Conservation (phyloP, 2,888 invertebrate genomes). For the Phragmatobia fuliginosa region DNA sequence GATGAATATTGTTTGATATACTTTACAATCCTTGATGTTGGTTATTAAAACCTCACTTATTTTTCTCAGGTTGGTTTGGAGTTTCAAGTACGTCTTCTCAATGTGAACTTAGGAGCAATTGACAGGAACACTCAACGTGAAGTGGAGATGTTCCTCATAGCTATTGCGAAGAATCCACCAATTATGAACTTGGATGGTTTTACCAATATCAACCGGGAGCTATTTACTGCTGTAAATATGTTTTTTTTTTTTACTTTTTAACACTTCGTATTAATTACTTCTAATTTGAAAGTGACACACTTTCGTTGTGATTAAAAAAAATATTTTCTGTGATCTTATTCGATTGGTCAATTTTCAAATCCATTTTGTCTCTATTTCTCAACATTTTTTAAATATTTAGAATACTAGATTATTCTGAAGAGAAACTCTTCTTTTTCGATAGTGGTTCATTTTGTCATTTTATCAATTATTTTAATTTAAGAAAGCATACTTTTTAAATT, state of each 20-base stretch:
- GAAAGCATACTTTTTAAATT: not conserved
- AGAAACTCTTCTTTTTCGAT: too few relatives aligned
- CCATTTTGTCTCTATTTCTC: too few relatives aligned
- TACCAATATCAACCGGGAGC: constrained; percentile 89
- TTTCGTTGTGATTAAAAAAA: not conserved
- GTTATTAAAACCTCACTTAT: not conserved
- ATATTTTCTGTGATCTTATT: not conserved
- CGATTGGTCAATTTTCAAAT: not conserved
- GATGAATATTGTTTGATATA: not conserved
- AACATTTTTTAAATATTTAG: not conserved
- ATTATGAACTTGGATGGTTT: constrained; percentile 92
- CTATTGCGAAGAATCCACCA: constrained; percentile 91
- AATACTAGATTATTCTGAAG: too few relatives aligned
- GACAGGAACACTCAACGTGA: constrained; percentile 89
- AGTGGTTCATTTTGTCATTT: not conserved
- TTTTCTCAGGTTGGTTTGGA: constrained; percentile 83
- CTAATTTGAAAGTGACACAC: not conserved
- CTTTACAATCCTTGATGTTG: not conserved
- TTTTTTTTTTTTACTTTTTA: not conserved
- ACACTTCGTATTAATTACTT: not conserved
- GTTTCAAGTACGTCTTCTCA: constrained; percentile 88
- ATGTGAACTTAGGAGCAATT: constrained; percentile 89
- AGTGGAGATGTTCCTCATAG: constrained; percentile 91
- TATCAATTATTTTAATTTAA: not conserved
- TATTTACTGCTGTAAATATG: constrained; percentile 87